Evolutionary conservation across 2,113 vertebrate genomes (phyloP).

Genomic region (Heptranchias perlo): DNA sequence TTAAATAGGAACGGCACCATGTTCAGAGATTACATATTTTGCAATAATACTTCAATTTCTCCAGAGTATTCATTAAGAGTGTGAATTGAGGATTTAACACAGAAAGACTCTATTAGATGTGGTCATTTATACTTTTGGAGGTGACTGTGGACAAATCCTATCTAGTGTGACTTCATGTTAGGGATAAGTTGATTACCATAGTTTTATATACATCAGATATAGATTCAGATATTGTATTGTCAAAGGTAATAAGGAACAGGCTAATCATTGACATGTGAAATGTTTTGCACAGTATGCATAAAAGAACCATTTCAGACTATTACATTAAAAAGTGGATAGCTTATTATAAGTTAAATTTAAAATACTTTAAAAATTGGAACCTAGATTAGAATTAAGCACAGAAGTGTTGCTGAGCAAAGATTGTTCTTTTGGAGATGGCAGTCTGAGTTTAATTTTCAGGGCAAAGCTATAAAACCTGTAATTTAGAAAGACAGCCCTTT

Average conservation of each 20-base stretch:
- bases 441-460: not conserved
- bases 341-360: not conserved
- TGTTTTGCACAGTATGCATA: not conserved
- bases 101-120: not conserved
- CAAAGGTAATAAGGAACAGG: not conserved
- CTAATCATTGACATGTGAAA: not conserved
- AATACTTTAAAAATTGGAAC: not conserved
- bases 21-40: not conserved
- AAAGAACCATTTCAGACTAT: not conserved
- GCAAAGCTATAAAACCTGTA: not conserved
- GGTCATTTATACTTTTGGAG: not conserved
- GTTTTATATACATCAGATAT: not conserved
- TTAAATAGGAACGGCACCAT: not conserved
- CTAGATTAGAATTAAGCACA: not conserved
- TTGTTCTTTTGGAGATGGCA: not conserved
- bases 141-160: not conserved
- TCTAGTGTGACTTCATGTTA: not conserved
- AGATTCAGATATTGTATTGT: not conserved
- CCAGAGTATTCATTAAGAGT: not conserved
- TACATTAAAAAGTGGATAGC: not conserved
- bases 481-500: not conserved
- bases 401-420: conserved; percentile 1
- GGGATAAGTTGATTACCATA: not conserved
- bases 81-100: not conserved
- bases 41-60: not conserved